Conservation (phyloP, 2,888 invertebrate genomes). For the Branchipolynoe longqiensis region DNA sequence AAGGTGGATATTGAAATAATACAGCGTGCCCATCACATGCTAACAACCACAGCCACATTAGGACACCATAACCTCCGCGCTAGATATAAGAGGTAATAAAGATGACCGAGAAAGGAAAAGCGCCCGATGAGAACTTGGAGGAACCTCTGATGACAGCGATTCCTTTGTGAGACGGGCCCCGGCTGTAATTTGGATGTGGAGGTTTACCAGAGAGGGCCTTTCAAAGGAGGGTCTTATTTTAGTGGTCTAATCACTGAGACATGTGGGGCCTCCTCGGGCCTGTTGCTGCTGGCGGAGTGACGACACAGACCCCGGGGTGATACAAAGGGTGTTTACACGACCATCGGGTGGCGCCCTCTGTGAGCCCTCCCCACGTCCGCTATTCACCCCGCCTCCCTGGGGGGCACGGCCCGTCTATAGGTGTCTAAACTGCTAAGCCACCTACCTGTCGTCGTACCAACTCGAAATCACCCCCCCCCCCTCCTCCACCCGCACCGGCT, state of each 20-base stretch:
- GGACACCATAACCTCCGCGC: too few relatives aligned
- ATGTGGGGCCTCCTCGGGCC: constrained; percentile 13
- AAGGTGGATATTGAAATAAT: too few relatives aligned
- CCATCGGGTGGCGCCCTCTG: not conserved
- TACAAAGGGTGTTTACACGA: constrained; percentile 2
- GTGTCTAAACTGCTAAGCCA: constrained; percentile 5
- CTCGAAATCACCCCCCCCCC: not conserved
- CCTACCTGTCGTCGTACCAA: too few relatives aligned
- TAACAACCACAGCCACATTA: too few relatives aligned
- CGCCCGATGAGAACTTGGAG: too few relatives aligned
- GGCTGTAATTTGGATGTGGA: too few relatives aligned
- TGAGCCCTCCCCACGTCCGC: not conserved
- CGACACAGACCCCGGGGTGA: not conserved
- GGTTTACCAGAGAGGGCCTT: not conserved
- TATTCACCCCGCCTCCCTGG: not conserved
- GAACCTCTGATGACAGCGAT: too few relatives aligned
- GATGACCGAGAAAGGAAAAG: too few relatives aligned
- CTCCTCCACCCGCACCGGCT: not conserved
- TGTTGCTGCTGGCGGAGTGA: not conserved
- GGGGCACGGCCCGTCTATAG: not conserved
- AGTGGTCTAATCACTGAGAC: constrained; percentile 20
- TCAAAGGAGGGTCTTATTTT: constrained; percentile 31
- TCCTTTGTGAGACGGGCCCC: too few relatives aligned
- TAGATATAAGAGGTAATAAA: too few relatives aligned
- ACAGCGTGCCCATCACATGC: too few relatives aligned